Evolutionary conservation across 1,140 invertebrate species (phyloP).

Genomic region (Streblospio benedicti): DNA sequence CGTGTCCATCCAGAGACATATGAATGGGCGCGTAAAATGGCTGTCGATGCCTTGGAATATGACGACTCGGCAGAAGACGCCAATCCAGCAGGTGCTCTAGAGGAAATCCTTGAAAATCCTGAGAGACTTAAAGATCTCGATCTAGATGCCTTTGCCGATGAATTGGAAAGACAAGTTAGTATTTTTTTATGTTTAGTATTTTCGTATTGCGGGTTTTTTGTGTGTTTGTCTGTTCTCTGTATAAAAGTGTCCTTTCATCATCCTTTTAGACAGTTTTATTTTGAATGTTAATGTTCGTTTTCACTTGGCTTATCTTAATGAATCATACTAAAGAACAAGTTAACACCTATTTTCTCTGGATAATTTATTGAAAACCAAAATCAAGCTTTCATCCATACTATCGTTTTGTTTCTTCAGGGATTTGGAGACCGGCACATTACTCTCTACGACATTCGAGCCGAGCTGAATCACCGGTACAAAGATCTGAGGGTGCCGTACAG

Average conservation of each 20-base stretch:
- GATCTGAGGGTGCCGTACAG: constrained; percentile 75
- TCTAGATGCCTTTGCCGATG: constrained; percentile 95
- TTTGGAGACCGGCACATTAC: constrained; percentile 97
- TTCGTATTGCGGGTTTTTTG: no score
- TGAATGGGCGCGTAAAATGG: constrained; percentile 99
- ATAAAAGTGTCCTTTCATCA: no score
- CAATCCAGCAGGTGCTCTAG: constrained; percentile 92
- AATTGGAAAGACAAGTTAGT: constrained; percentile 75
- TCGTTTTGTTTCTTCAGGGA: constrained; percentile 49
- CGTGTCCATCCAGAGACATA: constrained; percentile 98
- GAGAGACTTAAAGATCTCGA: constrained; percentile 93
- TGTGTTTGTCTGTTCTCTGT: no score
- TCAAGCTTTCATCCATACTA: no score
- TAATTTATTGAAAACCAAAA: no score
- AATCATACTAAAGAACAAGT: no score
- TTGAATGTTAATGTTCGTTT: no score
- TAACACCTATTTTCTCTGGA: no score
- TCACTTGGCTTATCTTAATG: no score
- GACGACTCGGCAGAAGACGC: constrained; percentile 68
- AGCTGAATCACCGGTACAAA: constrained; percentile 90
- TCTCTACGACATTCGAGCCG: constrained; percentile 91
- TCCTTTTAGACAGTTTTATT: no score
- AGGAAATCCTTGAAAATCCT: constrained; percentile 90
- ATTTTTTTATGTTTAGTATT: not conserved
- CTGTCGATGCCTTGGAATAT: constrained; percentile 96